Conservation (phyloP, 2,888 invertebrate genomes). For the Tetramorium bicarinatum region DNA sequence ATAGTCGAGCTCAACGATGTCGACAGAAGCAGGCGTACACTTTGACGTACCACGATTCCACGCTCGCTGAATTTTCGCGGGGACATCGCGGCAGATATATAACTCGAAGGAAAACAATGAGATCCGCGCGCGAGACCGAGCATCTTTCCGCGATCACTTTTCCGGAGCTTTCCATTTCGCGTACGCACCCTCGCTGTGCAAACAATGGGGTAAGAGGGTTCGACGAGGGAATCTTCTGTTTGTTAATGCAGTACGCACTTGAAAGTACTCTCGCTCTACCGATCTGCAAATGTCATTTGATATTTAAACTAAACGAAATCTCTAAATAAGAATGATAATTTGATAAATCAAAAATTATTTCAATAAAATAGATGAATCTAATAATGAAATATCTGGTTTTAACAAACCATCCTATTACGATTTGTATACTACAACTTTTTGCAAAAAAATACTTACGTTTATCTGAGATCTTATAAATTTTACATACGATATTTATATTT, state of each 20-base stretch:
- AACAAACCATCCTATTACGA: background rate
- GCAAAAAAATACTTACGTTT: background rate
- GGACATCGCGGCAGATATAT: slow-evolving; percentile 11
- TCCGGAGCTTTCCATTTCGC: slow-evolving; percentile 45
- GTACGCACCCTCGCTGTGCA: slow-evolving; percentile 48
- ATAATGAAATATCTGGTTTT: background rate
- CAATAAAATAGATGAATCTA: background rate
- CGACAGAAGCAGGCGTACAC: background rate
- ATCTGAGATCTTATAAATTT: background rate
- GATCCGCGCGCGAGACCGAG: slow-evolving; percentile 43
- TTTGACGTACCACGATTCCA: slow-evolving; percentile 37
- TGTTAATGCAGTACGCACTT: slow-evolving; percentile 32
- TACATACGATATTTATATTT: background rate
- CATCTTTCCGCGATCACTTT: slow-evolving; percentile 54
- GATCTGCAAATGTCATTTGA: slow-evolving; percentile 26
- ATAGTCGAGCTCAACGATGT: slow-evolving; percentile 15
- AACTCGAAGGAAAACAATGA: slow-evolving; percentile 42
- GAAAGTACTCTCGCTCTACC: slow-evolving; percentile 13
- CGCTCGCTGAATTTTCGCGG: slow-evolving; percentile 29
- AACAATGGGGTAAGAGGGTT: slow-evolving; percentile 49
- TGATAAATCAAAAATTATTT: background rate
- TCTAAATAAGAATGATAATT: background rate
- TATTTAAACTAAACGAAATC: slow-evolving; percentile 2
- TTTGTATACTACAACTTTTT: background rate
- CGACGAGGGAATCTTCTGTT: slow-evolving; percentile 15